Conservation (phyloP, 2,888 invertebrate species). For the Xylota segnis region DNA sequence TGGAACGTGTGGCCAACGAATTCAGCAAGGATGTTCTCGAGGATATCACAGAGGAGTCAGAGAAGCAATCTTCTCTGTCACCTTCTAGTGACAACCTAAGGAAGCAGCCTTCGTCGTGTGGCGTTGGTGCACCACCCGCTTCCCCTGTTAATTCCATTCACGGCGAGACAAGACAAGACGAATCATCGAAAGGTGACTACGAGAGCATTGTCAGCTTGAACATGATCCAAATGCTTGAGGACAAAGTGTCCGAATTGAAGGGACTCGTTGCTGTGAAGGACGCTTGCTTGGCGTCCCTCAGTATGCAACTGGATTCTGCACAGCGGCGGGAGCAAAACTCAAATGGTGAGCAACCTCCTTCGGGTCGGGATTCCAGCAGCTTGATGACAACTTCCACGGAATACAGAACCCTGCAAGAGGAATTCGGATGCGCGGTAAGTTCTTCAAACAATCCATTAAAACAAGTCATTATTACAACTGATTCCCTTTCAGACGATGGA, state of each 20-base stretch:
- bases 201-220: constrained; percentile 81
- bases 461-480: background rate
- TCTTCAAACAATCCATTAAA: background rate
- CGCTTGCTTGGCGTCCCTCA: constrained; percentile 81
- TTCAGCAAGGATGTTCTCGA: constrained; percentile 83
- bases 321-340: constrained; percentile 79
- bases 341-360: constrained; percentile 80
- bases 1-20: constrained; percentile 83
- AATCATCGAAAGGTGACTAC: constrained; percentile 50
- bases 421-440: constrained; percentile 88
- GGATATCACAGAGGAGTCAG: constrained; percentile 84
- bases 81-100: constrained; percentile 54
- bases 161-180: constrained; percentile 23
- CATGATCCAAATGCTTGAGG: constrained; percentile 82
- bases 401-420: constrained; percentile 90
- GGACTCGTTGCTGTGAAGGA: constrained; percentile 82
- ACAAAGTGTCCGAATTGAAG: constrained; percentile 82
- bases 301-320: constrained; percentile 81
- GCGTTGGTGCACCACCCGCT: constrained; percentile 44
- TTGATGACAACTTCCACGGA: constrained; percentile 86
- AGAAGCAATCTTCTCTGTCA: constrained; percentile 76
- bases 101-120: constrained; percentile 31
- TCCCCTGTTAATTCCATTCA: constrained; percentile 57
- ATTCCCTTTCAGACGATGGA: constrained; percentile 88
- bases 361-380: constrained; percentile 83